Base-by-base conservation (phyloP, 2,888 invertebrate species). In the Lasius platythorax region DNA sequence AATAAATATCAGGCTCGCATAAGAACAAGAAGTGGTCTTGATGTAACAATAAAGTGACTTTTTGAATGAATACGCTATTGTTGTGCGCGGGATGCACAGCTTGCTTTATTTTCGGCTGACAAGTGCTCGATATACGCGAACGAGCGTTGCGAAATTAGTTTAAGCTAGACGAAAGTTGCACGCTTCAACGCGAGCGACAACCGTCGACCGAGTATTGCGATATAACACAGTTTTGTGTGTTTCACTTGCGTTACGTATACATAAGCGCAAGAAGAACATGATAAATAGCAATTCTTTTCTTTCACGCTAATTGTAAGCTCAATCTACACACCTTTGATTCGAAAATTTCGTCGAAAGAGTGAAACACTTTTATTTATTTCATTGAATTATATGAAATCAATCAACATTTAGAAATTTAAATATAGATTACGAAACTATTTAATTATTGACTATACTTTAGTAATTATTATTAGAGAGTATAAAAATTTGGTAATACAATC, bases 121-220 rank as follows among this genome's bases (percentile, higher is more conserved):
- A 74, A 81, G 46, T 74, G 40, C 58, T 43, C 46, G 50, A 72
- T 50, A 43, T 40, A 40, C 9, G 2, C 6, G n/a, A 79, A 58
- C 33, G 43, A 40, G 33, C 61, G 33, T 61, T 61, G 46, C 74
- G 28, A 81, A 81, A 81, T 66, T 81, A 73, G 61, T 74, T 81
- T 74, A 61, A 79, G 33, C 74, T 61, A 81, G 74, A 79, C 61
- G 46, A 81, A 81, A 81, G 74, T 81, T 74, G 37, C 33, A 72
- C 58, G 78, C 73, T 58, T 40, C 56, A 40, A 70, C 18, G 73
- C 56, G 43, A 72, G 18, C 58, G 74, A 79, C 79, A 23, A 73
- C 43, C 58, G 30, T 46, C 68, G 74, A 74, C 64, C 43, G 46
- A 46, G 46, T 37, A 30, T 70, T 28, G 8, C 67, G 67, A 67